A percentile compares a stretch with the other conserved stretches of the same genome.
Conservation (phyloP, 2,113 vertebrate genomes). For the Ploceus nigricollis region DNA sequence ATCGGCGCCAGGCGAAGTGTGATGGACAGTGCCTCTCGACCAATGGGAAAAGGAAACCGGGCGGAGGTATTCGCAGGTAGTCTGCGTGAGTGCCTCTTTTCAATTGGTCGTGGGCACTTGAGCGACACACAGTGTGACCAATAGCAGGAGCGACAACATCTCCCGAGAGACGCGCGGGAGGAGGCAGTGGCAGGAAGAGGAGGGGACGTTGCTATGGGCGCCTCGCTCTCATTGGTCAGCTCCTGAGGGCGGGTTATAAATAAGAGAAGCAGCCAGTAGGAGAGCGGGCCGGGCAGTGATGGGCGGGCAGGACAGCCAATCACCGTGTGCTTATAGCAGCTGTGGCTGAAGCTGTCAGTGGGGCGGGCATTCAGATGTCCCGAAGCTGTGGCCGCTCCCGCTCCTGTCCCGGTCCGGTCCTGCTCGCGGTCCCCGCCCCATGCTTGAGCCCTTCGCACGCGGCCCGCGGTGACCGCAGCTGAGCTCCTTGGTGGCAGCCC, state of each 20-base stretch:
- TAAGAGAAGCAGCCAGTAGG: neutral
- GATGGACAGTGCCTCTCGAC: accelerated
- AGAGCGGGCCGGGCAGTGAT: accelerated
- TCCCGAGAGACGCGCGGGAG: neutral
- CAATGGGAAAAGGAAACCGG: neutral
- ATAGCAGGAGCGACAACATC: accelerated
- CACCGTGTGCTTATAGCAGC: accelerated
- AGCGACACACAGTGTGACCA: accelerated
- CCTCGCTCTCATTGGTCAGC: neutral
- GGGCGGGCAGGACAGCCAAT: neutral
- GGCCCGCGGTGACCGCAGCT: accelerated
- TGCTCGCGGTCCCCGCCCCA: no score
- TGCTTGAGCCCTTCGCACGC: accelerated
- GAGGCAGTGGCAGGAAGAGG: neutral
- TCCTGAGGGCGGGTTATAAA: neutral
- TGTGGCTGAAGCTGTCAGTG: neutral
- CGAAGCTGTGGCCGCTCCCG: no score
- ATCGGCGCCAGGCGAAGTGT: accelerated
- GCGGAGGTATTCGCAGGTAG: neutral
- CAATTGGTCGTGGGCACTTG: neutral
- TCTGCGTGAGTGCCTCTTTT: accelerated
- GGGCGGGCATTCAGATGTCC: accelerated
- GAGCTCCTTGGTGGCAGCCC: no score
- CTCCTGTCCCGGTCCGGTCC: accelerated
- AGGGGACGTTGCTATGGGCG: constrained; percentile 32